These are phyloP conservation scores for Smittia aterrima DNA, from an alignment of 2,888 invertebrate genomes.

Conservation along the genomic window DNA sequence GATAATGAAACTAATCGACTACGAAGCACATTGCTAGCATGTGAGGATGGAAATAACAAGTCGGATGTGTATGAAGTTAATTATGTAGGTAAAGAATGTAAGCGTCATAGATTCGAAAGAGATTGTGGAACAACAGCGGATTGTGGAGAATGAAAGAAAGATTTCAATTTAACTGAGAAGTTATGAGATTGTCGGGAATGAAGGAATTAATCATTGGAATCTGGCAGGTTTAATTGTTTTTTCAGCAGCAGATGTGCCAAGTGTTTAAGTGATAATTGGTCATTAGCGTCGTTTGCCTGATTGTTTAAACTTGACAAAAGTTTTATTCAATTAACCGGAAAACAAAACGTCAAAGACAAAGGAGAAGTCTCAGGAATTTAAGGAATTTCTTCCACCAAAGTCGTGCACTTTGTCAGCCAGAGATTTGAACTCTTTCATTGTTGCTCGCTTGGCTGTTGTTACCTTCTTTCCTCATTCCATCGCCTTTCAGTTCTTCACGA, in stretches of 20 bases:
- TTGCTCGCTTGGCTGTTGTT: too few relatives aligned
- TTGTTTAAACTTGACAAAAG: too few relatives aligned
- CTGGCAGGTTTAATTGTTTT: neutral
- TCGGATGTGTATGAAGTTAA: neutral
- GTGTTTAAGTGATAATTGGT: neutral
- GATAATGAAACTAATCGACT: neutral
- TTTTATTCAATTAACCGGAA: too few relatives aligned
- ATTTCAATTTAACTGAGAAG: neutral
- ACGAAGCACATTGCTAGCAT: neutral
- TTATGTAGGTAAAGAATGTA: constrained; percentile 7
- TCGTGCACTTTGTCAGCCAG: neutral
- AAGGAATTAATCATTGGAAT: too few relatives aligned
- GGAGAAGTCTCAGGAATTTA: neutral
- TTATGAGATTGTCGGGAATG: neutral
- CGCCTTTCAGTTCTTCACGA: neutral
- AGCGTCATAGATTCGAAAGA: neutral
- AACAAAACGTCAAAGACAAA: too few relatives aligned
- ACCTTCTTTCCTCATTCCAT: neutral
- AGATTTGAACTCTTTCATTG: neutral
- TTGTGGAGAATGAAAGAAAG: neutral
- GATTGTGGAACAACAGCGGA: constrained; percentile 5
- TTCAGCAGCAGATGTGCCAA: neutral
- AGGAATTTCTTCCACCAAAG: neutral
- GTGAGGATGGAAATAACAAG: neutral
- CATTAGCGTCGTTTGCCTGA: neutral